These are phyloP conservation scores for Phrynocephalus forsythii DNA, from an alignment of 2,797 vertebrate genomes.

Conservation along the genomic window DNA sequence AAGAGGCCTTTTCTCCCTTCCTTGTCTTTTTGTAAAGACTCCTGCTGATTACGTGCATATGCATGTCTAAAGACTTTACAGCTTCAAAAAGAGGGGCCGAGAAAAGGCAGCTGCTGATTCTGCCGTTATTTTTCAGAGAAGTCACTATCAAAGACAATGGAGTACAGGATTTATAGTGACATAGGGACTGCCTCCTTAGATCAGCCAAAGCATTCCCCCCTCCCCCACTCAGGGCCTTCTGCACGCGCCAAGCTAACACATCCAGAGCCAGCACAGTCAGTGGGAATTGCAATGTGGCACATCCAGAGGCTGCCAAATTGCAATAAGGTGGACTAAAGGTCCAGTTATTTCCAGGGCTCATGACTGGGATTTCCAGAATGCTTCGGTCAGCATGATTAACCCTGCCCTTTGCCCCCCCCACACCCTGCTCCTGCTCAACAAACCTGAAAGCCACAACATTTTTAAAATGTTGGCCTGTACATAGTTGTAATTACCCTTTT, in stretches of 20 bases:
- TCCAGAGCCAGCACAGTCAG: not conserved
- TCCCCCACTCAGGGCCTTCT: not conserved
- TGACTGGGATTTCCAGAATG: no score
- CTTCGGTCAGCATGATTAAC: no score
- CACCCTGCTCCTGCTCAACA: not conserved
- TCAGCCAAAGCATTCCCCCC: not conserved
- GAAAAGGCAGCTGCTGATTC: not conserved
- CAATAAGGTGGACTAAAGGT: not conserved
- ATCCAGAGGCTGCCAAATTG: not conserved
- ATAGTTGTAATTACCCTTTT: not conserved
- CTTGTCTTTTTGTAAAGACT: slow-evolving; percentile 43
- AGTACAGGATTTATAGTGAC: not conserved
- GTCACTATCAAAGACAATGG: slow-evolving; percentile 43
- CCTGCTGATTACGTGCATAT: slow-evolving; percentile 9
- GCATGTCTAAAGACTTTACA: slow-evolving; percentile 51
- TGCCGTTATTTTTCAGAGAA: slow-evolving; percentile 28
- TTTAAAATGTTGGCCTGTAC: not conserved
- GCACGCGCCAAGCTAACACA: not conserved
- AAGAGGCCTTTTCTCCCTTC: slow-evolving; percentile 51
- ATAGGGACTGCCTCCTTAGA: not conserved
- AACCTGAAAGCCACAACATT: not conserved
- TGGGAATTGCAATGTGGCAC: not conserved
- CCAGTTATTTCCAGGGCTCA: not conserved
- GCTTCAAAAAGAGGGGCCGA: slow-evolving; percentile 21
- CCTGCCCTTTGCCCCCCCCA: not conserved